Evolutionary conservation across 2,888 invertebrate species (phyloP).

Genomic region (Scrobipalpa atriplicella): DNA sequence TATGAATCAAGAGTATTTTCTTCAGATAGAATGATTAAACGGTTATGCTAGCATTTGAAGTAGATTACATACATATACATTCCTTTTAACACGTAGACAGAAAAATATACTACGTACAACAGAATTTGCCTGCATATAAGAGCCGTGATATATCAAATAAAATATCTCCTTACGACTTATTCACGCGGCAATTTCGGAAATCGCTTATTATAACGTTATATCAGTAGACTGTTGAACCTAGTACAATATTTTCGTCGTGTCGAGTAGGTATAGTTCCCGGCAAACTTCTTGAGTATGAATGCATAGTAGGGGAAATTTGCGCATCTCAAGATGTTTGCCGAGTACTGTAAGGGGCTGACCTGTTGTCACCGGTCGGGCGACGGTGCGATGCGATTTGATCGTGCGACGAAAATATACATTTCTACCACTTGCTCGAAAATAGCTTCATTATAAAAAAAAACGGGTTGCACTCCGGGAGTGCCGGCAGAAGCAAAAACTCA

Average conservation of each 20-base stretch:
- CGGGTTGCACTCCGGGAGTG: too few species aligned
- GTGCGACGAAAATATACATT: too few species aligned
- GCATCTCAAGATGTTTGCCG: too few species aligned
- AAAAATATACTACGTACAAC: conserved; percentile 19
- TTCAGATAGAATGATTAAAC: conserved; percentile 1
- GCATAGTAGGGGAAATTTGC: too few species aligned
- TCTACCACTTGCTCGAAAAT: too few species aligned
- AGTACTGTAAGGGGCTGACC: too few species aligned
- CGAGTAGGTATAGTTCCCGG: background rate
- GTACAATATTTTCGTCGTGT: background rate
- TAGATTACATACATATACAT: conserved; percentile 19
- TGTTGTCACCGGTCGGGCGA: too few species aligned
- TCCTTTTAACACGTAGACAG: conserved; percentile 3
- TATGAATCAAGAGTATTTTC: conserved; percentile 11
- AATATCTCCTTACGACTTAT: background rate
- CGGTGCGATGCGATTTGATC: too few species aligned
- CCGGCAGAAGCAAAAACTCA: too few species aligned
- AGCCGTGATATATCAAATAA: background rate
- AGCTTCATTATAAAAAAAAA: too few species aligned
- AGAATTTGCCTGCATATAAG: background rate
- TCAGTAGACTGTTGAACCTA: background rate
- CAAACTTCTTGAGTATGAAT: too few species aligned
- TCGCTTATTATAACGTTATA: background rate
- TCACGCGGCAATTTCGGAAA: too few species aligned
- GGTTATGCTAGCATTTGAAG: conserved; percentile 26